These are phyloP conservation scores for Parapristionchus giblindavisi DNA, from an alignment of 2,888 invertebrate species.

Conservation along the genomic window DNA sequence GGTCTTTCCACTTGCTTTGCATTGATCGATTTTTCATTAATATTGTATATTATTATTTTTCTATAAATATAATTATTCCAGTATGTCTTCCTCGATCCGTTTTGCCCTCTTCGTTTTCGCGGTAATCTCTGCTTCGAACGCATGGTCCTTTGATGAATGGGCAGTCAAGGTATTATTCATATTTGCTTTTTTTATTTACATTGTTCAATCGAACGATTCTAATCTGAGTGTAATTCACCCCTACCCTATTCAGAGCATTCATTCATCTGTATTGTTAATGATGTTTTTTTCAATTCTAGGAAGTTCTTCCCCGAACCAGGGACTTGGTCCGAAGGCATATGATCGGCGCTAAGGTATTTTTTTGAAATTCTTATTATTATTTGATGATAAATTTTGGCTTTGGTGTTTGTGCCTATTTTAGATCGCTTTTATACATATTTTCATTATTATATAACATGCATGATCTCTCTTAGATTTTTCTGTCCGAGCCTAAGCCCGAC, in stretches of 20 bases:
- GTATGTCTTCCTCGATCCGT: constrained; percentile 10
- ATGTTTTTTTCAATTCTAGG: no score
- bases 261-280: no score
- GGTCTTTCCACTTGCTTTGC: no score
- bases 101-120: background rate
- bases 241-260: no score
- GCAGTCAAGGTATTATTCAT: constrained; percentile 25
- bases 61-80: background rate
- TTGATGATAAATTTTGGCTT: background rate
- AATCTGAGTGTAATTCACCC: no score
- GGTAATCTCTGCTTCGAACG: background rate
- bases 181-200: no score
- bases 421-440: no score
- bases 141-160: constrained; percentile 36
- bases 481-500: constrained; percentile 24
- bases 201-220: no score
- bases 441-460: no score
- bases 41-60: background rate
- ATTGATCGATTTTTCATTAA: no score
- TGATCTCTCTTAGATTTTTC: constrained; percentile 33
- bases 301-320: constrained; percentile 1
- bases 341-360: constrained; percentile 26
- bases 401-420: constrained; percentile 9
- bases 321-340: constrained; percentile 29
- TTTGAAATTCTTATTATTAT: background rate